Percentiles rank a stretch among this genome's conserved stretches.
phyloP scores from a whole-genome alignment of 92 coral and sea anemone species.

The Plumapathes pennacea region DNA sequence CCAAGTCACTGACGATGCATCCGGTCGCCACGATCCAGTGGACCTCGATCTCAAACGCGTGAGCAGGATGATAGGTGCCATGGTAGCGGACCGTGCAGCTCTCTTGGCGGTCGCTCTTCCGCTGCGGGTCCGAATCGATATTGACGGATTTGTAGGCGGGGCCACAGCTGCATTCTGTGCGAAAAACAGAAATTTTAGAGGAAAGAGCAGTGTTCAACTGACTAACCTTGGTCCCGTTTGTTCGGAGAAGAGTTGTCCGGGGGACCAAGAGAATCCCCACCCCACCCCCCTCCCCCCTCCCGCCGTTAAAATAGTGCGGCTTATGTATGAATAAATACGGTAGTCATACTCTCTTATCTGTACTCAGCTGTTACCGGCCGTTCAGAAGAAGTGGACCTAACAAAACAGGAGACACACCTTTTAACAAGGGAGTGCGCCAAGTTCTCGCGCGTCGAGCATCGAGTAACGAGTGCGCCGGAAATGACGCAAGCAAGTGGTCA shows the following conservation, averaged over 20 bases:
- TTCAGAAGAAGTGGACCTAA: no score
- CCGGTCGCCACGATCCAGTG: slow-evolving; percentile 96
- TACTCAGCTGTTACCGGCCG: no score
- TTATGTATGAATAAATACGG: no score
- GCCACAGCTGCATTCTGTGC: slow-evolving; percentile 50
- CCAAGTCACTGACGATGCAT: slow-evolving; percentile 83
- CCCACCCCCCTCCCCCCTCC: no score
- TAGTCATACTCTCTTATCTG: no score
- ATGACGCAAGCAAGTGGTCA: slow-evolving; percentile 39
- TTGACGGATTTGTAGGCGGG: slow-evolving; percentile 79
- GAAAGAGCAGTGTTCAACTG: no score
- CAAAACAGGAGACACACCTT: slow-evolving; percentile 3
- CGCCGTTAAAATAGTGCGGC: no score
- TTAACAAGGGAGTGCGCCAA: slow-evolving; percentile 13
- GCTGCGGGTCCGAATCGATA: slow-evolving; percentile 71
- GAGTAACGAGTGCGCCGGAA: slow-evolving; percentile 35
- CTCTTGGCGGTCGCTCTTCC: slow-evolving; percentile 87
- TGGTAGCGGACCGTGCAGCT: slow-evolving; percentile 94
- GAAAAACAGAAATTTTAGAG: no score
- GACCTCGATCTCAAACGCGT: slow-evolving; percentile 91
- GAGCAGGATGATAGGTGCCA: slow-evolving; percentile 74
- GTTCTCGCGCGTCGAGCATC: no score
- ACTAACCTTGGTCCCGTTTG: no score
- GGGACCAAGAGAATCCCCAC: no score
- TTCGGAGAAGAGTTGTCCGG: no score